Base-by-base conservation (phyloP, 2,888 invertebrate species). In the Arrhopalites spinosus region DNA sequence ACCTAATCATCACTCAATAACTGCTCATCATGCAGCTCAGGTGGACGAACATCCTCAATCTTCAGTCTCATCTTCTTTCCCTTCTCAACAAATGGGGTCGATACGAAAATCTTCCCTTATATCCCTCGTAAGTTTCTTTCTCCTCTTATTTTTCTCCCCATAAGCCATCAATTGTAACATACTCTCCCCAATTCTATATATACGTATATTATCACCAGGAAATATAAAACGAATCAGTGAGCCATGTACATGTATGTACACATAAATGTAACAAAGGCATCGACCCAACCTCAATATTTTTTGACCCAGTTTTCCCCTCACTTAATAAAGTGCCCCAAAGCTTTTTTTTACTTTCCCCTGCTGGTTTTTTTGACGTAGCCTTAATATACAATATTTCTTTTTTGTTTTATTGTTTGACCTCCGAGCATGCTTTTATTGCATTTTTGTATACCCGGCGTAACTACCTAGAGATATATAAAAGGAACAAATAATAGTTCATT, bases 61-160 rank as follows among this genome's bases (percentile, higher is more conserved):
- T n/a, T 74, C 78, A 11, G 50, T 72, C 20, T 47, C 76, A 2
- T 70, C 77, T 17, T 50, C 64, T 5, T 77, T 72, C 59, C 67
- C 74, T 43, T 76, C 77, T 30, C 67, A 59, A 68, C 69, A 68
- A 74, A 75, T 61, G 30, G 78, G 74, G 45, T 73, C 75, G 23
- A 73, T 75, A 23, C 76, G 79, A 20, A 80, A 81, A 63, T 75
- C 81, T 13, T 80, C 81, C 15, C 77, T 81, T 23, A 80, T 81
- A 53, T 80, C 82, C n/a, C 68, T 81, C 74, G 81, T 81, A 72
- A 77, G 75, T 27, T 43, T 36, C 11, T 36, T 36, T 7, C 36
- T 36, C 36, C n/a, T n/a, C n/a, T n/a, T n/a, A n/a, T n/a, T n/a
- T n/a, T n/a, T n/a, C n/a, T n/a, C n/a, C n/a, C n/a, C n/a, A 45